Evolutionary conservation across 2,888 invertebrate species (phyloP), one percentile per base, ranked within the genome.

Genomic region (Oligia strigilis): DNA sequence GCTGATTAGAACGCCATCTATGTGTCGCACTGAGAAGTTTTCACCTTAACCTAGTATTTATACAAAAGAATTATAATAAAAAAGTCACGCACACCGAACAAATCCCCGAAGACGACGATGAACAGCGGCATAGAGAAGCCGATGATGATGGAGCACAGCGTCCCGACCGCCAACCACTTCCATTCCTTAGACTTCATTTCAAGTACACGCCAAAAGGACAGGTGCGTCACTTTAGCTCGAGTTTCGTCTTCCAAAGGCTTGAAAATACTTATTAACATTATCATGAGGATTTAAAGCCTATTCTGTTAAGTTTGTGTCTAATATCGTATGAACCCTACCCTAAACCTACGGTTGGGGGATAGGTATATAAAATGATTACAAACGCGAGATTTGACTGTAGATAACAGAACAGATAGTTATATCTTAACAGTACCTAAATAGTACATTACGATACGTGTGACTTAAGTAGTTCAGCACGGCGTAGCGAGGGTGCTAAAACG

Each of bases 71-170:
- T 60, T 19, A 72, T 29, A 29, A 62, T 49, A 69, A 72, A 79
- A 77, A 81, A 80, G 36, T 71, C 76, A 93, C 96, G 94, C 93
- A 97, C 97, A 80, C 97, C 97, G 71, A 98, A 93, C 87, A 98
- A 97, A 89, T 98, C 97, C 81, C 98, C 98, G 90, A 98, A 98
- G 6, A 98, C 93, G 43, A 98, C 93, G 0, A 98, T 97, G 92
- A 98, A 98, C 14, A 98, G 87, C 1, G 98, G 98, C 97, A 98
- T 98, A 13, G 98, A 97, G 88, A 97, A 97, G 9, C 98, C 98
- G 94, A 98, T 97, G 17, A 98, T 90, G 11, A 97, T 88, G 0
- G 98, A 97, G 40, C 97, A 96, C 2, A 98, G 9, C 72, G 97
- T 96, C 0, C 98, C 98, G 4, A 97, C 77, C 0, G 95, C 67